Percentiles rank a stretch among this genome's conserved stretches.
These are phyloP conservation scores for Tor tambroides DNA, from an alignment of 2,113 vertebrate species.

Conservation along the genomic window DNA sequence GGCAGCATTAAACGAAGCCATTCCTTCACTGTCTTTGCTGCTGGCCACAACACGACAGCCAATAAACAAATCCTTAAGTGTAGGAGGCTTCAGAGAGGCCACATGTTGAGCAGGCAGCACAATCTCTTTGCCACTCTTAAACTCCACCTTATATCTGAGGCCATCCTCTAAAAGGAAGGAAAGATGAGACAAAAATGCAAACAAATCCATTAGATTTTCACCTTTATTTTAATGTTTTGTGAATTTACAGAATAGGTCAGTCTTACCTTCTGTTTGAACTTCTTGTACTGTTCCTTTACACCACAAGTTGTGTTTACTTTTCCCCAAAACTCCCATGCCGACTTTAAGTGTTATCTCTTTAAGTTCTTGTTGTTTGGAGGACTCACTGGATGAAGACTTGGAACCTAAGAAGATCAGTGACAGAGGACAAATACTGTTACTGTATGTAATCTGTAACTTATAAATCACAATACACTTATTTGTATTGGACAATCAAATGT, in stretches of 20 bases:
- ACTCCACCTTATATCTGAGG: slow-evolving; percentile 85
- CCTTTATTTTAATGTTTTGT: neutral
- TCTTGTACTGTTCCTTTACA: slow-evolving; percentile 82
- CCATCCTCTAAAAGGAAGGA: slow-evolving; percentile 67
- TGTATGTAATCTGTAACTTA: too few relatives aligned
- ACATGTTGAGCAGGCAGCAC: slow-evolving; percentile 89
- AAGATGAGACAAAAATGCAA: neutral
- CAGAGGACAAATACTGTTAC: neutral
- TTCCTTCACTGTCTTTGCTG: slow-evolving; percentile 72
- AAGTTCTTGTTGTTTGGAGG: slow-evolving; percentile 58
- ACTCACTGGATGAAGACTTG: neutral
- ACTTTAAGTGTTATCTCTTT: slow-evolving; percentile 73
- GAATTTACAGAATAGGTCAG: neutral
- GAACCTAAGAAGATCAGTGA: slow-evolving; percentile 10
- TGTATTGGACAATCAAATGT: neutral
- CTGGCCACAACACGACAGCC: slow-evolving; percentile 87
- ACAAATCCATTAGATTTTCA: neutral
- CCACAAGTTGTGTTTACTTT: slow-evolving; percentile 82
- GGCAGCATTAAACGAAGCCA: slow-evolving; percentile 81
- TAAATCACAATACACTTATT: neutral
- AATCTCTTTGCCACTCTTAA: slow-evolving; percentile 84
- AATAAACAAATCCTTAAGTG: slow-evolving; percentile 75
- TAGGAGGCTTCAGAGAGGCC: slow-evolving; percentile 78
- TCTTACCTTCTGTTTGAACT: slow-evolving; percentile 79
- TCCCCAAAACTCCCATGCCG: slow-evolving; percentile 84